Conservation (phyloP, 2,113 vertebrate species). For the Murina feae region DNA sequence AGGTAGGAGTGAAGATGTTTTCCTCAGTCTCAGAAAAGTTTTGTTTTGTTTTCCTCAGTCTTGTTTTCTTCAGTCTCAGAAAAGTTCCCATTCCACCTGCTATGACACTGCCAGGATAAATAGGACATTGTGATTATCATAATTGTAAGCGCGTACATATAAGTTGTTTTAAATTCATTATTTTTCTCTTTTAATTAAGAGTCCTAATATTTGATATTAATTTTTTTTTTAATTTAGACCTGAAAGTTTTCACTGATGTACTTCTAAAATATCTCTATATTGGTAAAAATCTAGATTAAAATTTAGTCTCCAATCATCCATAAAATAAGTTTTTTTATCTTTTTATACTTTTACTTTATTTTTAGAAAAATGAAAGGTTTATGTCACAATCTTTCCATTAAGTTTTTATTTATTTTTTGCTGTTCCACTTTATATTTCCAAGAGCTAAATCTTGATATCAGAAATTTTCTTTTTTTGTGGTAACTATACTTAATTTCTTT, state of each 20-base stretch:
- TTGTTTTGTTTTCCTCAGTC: neutral
- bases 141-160: neutral
- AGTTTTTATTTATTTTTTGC: neutral
- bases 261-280: neutral
- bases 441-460: neutral
- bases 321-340: neutral
- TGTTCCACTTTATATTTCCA: neutral
- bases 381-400: neutral
- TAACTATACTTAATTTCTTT: neutral
- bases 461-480: neutral
- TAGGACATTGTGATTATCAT: neutral
- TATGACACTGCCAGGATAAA: neutral
- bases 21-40: neutral
- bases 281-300: neutral
- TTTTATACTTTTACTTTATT: neutral
- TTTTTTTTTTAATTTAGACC: neutral
- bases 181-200: neutral
- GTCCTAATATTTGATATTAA: neutral
- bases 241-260: neutral
- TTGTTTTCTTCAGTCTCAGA: neutral
- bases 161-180: neutral
- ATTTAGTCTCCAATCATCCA: neutral
- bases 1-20: neutral
- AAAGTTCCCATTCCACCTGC: neutral
- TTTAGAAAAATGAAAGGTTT: neutral